Evolutionary conservation across 2,888 invertebrate genomes (phyloP).

Genomic region (Cephonodes hylas): DNA sequence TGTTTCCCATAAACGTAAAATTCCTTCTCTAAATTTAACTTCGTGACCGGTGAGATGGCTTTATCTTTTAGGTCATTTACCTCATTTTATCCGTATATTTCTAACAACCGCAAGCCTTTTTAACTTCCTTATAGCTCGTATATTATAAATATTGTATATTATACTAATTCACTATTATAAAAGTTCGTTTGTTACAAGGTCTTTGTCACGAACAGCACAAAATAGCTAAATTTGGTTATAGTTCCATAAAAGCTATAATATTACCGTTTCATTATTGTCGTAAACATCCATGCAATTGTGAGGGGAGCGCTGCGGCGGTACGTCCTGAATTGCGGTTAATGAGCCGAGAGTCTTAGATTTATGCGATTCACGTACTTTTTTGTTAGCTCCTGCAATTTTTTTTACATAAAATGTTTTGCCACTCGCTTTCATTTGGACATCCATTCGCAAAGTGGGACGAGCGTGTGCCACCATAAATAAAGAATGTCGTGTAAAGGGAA

Average conservation of each 20-base stretch:
- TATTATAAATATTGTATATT: neutral
- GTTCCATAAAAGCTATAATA: neutral
- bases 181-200: neutral
- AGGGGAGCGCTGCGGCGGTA: neutral
- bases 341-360: constrained; percentile 2
- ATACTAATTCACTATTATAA: neutral
- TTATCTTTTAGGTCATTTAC: too few relatives aligned
- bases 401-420: constrained; percentile 27
- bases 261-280: neutral
- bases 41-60: too few relatives aligned
- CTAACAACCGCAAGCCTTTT: neutral
- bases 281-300: constrained; percentile 6
- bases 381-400: constrained; percentile 12
- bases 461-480: constrained; percentile 58
- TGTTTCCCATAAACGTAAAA: too few relatives aligned
- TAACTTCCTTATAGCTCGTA: neutral
- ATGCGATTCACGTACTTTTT: constrained; percentile 2
- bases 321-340: constrained; percentile 9
- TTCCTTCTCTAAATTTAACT: too few relatives aligned
- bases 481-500: constrained; percentile 52
- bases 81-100: too few relatives aligned
- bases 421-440: constrained; percentile 51
- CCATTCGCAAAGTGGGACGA: constrained; percentile 55
- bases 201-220: neutral
- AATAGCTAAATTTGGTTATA: neutral